A percentile compares a stretch with the other conserved stretches of the same genome.
Conservation (phyloP, 2,888 invertebrate genomes). For the Hypomecis atomaria region DNA sequence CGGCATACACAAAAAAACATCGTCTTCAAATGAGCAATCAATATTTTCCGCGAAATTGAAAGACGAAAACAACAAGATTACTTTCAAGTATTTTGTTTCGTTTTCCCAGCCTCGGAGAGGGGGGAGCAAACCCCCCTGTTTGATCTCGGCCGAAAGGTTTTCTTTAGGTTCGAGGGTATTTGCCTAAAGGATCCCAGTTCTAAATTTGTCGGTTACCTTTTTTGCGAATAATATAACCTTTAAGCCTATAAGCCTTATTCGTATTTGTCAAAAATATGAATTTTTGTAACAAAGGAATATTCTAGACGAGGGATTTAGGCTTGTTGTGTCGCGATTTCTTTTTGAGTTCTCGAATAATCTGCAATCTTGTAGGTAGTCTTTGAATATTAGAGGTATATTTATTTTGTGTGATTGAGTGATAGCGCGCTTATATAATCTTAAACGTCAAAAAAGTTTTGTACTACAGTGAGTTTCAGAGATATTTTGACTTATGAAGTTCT, state of each 20-base stretch:
- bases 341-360: no score
- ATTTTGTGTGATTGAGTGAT: no score
- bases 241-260: not conserved
- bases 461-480: no score
- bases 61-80: slow-evolving; percentile 12
- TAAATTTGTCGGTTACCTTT: slow-evolving; percentile 2
- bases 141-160: slow-evolving; percentile 6
- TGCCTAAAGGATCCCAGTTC: not conserved
- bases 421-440: no score
- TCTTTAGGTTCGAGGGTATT: not conserved
- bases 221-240: not conserved
- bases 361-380: no score
- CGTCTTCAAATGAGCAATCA: slow-evolving; percentile 3
- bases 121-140: not conserved
- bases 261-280: not conserved
- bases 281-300: not conserved
- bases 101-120: slow-evolving; percentile 16
- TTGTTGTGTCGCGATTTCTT: no score
- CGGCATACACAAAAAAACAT: not conserved
- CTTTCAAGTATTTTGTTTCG: slow-evolving; percentile 13
- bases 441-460: no score
- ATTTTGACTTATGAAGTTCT: no score
- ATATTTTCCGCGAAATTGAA: slow-evolving; percentile 11
- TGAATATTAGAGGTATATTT: no score
- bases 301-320: no score